Evolutionary conservation across 2,797 vertebrate species (phyloP), one percentile per base, ranked within the genome.

Genomic region (Labroides dimidiatus): DNA sequence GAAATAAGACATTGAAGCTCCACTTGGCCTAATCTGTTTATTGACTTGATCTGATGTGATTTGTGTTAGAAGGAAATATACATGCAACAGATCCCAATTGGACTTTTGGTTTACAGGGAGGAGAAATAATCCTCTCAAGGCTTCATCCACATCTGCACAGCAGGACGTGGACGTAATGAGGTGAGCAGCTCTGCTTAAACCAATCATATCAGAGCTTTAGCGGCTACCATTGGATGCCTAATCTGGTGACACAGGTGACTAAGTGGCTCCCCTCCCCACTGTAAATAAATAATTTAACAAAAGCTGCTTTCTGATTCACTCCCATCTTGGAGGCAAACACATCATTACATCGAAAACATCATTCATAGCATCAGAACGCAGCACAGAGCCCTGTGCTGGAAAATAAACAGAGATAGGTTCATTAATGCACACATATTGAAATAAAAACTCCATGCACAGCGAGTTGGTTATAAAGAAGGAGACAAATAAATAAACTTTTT

Each of bases 401-500:
- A 88, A 84, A 81, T 68, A 88, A 89, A 90, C 72, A 88, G 81
- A 89, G 79, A 88, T 67, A 89, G 53, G 53, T 88, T 88, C 42
- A 91, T 89, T 87, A 90, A 80, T 78, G 80, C 75, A 90, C 59
- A 88, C n/a, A 79, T 77, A 24, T 67, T 77, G 56, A 57, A 80
- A 60, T 72, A 66, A 82, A 45, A 72, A 67, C 50, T 72, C 50
- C 84, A 91, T 87, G 83, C 80, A 90, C 67, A 82, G 41, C 23
- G 2, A 63, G n/a, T 66, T 45, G 41, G 13, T 61, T 70, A 56
- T 58, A 10, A 72, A 41, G 56, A 54, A 64, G n/a, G 12, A 72
- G 13, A 75, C 10, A 77, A 55, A 74, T 37, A 52, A 71, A 48
- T 12, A 12, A 4, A 75, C 21, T 50, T 14, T 42, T 43, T 75